Conservation (phyloP, 2,113 vertebrate species). For the Cinclus mexicanus region DNA sequence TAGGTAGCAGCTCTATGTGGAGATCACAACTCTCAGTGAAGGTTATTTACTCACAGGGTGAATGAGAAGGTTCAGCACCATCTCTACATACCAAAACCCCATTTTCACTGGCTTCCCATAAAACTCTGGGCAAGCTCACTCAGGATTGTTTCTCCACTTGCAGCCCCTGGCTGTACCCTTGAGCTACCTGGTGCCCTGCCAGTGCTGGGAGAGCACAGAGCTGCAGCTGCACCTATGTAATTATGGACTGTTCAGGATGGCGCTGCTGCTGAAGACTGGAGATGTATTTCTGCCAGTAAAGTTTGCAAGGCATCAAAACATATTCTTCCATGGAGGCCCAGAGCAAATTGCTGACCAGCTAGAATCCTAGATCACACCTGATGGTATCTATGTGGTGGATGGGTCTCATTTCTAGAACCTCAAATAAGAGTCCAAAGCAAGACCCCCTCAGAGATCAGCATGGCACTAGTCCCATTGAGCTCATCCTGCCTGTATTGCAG, state of each 20-base stretch:
- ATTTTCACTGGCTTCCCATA: not conserved
- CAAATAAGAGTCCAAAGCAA: not conserved
- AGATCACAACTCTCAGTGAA: not conserved
- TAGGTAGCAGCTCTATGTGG: rapidly evolving
- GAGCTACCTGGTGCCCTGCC: not conserved
- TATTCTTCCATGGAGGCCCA: not conserved
- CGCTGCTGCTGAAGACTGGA: not conserved
- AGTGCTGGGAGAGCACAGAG: not conserved
- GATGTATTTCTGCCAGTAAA: not conserved
- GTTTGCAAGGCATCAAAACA: not conserved
- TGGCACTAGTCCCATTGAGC: not conserved
- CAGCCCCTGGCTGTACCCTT: not conserved
- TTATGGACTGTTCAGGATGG: not conserved
- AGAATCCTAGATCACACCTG: not conserved
- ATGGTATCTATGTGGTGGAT: not conserved
- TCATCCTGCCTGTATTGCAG: not conserved
- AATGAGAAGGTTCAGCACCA: not conserved
- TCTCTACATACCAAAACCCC: not conserved
- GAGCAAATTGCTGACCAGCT: not conserved
- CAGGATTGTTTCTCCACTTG: not conserved
- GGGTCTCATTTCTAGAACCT: not conserved
- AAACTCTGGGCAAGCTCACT: not conserved
- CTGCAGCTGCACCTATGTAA: not conserved
- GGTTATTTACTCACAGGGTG: not conserved
- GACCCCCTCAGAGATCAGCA: not conserved